Evolutionary conservation across 1,140 invertebrate genomes (phyloP), one percentile per base, ranked within the genome.

Genomic region (Bombus fervidus): DNA sequence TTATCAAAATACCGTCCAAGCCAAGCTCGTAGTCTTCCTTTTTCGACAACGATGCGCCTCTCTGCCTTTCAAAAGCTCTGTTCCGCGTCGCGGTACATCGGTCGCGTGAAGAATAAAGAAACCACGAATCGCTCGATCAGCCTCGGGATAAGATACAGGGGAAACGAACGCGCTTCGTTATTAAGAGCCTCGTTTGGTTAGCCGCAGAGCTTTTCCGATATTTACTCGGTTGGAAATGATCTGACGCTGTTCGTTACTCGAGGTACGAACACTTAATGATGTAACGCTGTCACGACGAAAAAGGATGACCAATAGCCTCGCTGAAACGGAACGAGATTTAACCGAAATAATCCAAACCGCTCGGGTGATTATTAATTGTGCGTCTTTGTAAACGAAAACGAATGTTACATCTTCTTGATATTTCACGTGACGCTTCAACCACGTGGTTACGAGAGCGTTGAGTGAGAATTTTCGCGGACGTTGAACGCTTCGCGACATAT

Each of bases 1-100:
- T 88, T 81, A 90, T 90, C 80, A 87, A 90, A 89, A 90, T 87
- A 87, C 18, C 69, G 64, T 80, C 66, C 34, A 25, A 80, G 66
- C 39, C 57, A 4, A 31, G 18, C 39, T 34, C 41, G 34, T 31
- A 64, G n/a, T 37, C 62, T n/a, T 22, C 10, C n/a, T 28, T 22
- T 34, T 12, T 8, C 69, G 39, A 39, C 25, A 12, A 34, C 57
- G 28, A 31, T n/a, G n/a, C n/a, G 41, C 53, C n/a, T 18, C 76
- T 10, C 37, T 25, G 25, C 64, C 85, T 31, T 39, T 37, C 39
- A 47, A 34, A 25, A 71, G 34, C 85, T 76, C 76, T 77, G 84
- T 73, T n/a, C 59, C 34, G 57, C 71, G 62, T 73, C 43, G 39
- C 84, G 78, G 69, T 75, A 73, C 78, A 39, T 31, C 28, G 22